Conservation (phyloP, 1,140 invertebrate genomes). For the Latrodectus geometricus region DNA sequence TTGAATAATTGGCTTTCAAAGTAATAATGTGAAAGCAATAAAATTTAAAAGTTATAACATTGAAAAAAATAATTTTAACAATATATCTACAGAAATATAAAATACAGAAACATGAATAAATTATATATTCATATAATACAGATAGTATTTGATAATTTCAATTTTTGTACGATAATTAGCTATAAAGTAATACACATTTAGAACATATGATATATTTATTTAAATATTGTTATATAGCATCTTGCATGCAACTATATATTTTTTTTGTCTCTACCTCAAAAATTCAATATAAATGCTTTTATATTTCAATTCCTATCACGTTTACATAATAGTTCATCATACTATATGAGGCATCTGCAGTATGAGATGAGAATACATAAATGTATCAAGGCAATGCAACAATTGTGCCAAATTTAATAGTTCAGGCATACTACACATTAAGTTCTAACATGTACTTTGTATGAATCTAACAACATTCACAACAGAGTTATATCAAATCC, state of each 20-base stretch:
- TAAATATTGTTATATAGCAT: slow-evolving; percentile 41
- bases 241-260: slow-evolving; percentile 54
- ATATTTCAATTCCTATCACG: slow-evolving; percentile 48
- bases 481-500: slow-evolving; percentile 55
- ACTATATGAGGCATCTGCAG: slow-evolving; percentile 57
- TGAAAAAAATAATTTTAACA: background rate
- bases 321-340: slow-evolving; percentile 51
- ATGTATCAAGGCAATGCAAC: slow-evolving; percentile 60
- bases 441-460: slow-evolving; percentile 54
- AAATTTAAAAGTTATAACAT: background rate
- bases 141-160: background rate
- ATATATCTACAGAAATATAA: background rate
- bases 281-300: slow-evolving; percentile 57
- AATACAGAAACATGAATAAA: slow-evolving; percentile 4
- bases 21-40: background rate
- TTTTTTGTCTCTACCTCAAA: slow-evolving; percentile 34
- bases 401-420: slow-evolving; percentile 56
- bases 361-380: slow-evolving; percentile 61
- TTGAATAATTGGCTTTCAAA: background rate
- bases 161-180: background rate
- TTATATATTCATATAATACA: slow-evolving; percentile 4
- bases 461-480: slow-evolving; percentile 59
- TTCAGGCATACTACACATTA: slow-evolving; percentile 60
- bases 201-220: slow-evolving; percentile 54
- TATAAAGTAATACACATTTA: slow-evolving; percentile 43